phyloP scores from a whole-genome alignment of 2,797 vertebrate genomes.

The Cyclopterus lumpus region DNA sequence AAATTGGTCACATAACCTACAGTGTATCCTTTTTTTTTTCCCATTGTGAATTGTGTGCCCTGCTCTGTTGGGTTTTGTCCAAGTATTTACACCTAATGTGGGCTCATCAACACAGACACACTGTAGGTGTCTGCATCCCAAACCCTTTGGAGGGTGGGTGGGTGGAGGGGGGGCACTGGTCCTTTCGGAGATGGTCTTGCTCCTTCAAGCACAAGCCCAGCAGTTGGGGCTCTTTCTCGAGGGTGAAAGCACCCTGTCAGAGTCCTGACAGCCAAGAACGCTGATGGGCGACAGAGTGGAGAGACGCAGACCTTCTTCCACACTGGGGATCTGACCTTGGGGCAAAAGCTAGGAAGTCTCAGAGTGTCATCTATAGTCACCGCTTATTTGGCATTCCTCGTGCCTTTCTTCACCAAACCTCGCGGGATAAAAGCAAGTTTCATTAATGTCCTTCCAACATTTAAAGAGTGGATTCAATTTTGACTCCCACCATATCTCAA shows the following conservation, averaged over 20 bases:
- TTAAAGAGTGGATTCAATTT: conserved; percentile 25
- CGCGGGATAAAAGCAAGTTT: conserved; percentile 9
- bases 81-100: conserved; percentile 35
- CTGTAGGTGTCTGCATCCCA: conserved; percentile 17
- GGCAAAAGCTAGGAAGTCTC: conserved; percentile 48
- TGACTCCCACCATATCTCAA: background rate
- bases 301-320: conserved; percentile 29
- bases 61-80: conserved; percentile 13
- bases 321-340: conserved; percentile 60
- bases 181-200: conserved; percentile 23
- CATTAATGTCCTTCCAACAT: conserved; percentile 27
- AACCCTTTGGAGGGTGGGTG: background rate
- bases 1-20: conserved; percentile 30
- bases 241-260: conserved; percentile 40
- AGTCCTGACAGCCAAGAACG: conserved; percentile 52
- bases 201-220: conserved; percentile 26
- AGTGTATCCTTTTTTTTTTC: background rate
- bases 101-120: conserved; percentile 22
- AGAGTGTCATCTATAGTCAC: conserved; percentile 25
- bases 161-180: background rate
- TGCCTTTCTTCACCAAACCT: conserved; percentile 5
- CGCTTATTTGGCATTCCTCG: conserved; percentile 33
- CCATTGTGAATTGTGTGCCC: background rate
- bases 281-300: conserved; percentile 54
- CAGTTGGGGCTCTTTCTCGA: conserved; percentile 33